These are phyloP conservation scores for Coptodon rendalli DNA, from an alignment of 2,113 vertebrate species.

Conservation along the genomic window DNA sequence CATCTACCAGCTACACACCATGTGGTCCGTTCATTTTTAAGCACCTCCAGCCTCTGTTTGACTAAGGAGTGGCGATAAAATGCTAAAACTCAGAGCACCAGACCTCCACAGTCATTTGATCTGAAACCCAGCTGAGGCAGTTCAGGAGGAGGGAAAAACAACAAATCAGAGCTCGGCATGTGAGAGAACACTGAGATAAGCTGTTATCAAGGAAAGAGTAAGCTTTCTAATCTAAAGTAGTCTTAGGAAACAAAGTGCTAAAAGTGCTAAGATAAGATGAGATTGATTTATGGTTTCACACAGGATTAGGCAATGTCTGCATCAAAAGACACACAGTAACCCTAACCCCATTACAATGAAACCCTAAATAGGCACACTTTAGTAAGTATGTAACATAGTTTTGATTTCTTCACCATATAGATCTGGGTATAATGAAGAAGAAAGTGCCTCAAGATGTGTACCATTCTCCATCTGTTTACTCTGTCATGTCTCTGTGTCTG, in stretches of 20 bases:
- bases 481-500: too few species aligned
- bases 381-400: too few species aligned
- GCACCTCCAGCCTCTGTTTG: neutral
- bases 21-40: neutral
- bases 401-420: too few species aligned
- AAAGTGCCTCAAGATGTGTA: too few species aligned
- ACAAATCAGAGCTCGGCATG: neutral
- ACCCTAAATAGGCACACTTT: neutral
- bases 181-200: neutral
- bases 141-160: neutral
- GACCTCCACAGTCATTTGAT: neutral
- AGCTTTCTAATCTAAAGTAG: neutral
- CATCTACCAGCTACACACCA: neutral
- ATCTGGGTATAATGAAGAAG: too few species aligned
- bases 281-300: neutral
- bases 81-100: neutral
- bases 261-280: neutral
- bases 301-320: too few species aligned
- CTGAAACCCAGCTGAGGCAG: neutral
- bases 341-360: neutral
- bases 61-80: neutral
- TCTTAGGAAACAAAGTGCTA: neutral
- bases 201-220: neutral
- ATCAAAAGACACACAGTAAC: too few species aligned
- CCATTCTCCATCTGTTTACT: too few species aligned